phyloP scores from a whole-genome alignment of 2,888 invertebrate species.

The Andrena camellia region DNA sequence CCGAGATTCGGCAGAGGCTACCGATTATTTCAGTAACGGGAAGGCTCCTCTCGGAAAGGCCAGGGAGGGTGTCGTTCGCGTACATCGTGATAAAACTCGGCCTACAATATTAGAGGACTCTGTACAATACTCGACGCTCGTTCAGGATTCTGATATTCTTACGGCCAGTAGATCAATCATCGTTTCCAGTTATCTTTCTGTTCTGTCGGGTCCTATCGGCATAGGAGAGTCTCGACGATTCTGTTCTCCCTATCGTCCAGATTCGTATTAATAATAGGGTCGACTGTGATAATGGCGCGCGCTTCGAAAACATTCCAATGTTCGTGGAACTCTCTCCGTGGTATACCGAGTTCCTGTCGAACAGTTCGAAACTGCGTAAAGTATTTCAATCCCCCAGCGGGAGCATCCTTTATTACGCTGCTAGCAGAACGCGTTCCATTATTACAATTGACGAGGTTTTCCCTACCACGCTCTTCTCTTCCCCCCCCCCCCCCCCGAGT shows the following conservation, averaged over 20 bases:
- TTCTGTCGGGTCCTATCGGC: not conserved
- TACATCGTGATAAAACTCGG: conserved; percentile 68
- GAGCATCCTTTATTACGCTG: not conserved
- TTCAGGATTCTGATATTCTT: conserved; percentile 10
- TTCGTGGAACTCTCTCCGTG: not conserved
- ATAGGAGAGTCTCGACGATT: not conserved
- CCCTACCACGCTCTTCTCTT: conserved; percentile 2
- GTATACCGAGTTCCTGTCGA: too few relatives aligned
- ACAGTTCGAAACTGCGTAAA: not conserved
- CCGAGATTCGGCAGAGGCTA: not conserved
- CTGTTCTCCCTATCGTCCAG: not conserved
- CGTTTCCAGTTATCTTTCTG: not conserved
- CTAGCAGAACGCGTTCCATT: not conserved
- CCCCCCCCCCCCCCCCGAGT: conserved; percentile 2
- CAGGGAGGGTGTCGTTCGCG: conserved; percentile 19
- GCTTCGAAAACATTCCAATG: not conserved
- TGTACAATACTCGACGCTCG: conserved; percentile 43
- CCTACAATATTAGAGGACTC: conserved; percentile 65
- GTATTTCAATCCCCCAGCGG: not conserved
- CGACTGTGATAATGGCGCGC: conserved; percentile 13
- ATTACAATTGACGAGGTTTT: conserved; percentile 8
- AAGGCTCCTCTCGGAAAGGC: conserved; percentile 15
- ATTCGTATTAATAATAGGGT: not conserved
- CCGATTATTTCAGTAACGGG: not conserved
- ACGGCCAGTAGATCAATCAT: conserved; percentile 14